phyloP scores from a whole-genome alignment of 1,140 invertebrate species.

The Aphis craccivora region DNA sequence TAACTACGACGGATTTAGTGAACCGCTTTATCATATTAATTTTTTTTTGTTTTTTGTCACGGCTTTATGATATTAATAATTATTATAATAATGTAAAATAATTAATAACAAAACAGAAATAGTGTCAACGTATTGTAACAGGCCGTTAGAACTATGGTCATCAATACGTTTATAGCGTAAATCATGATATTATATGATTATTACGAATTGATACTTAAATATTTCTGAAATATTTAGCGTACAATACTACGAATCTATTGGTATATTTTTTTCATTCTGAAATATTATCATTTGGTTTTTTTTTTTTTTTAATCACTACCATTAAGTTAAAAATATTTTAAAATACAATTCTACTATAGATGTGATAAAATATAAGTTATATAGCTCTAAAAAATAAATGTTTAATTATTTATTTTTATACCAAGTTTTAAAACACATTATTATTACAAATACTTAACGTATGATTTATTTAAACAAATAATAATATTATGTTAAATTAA shows the following conservation, averaged over 20 bases:
- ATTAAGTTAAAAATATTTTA: neutral
- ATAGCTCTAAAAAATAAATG: neutral
- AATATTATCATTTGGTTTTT: neutral
- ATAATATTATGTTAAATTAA: neutral
- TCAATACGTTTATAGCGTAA: too few relatives aligned
- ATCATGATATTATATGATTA: neutral
- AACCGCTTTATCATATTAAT: neutral
- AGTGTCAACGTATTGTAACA: neutral
- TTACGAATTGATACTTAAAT: too few relatives aligned
- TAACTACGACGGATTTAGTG: neutral
- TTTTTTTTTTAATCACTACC: too few relatives aligned
- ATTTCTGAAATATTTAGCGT: neutral
- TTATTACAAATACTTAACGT: neutral
- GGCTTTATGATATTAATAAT: neutral
- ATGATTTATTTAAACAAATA: neutral
- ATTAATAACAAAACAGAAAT: neutral
- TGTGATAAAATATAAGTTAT: neutral
- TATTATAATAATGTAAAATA: neutral
- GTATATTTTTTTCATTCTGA: neutral
- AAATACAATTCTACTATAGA: neutral
- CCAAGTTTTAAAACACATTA: neutral
- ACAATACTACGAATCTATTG: neutral
- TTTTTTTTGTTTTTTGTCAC: neutral
- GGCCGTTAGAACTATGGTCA: too few relatives aligned
- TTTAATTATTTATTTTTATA: too few relatives aligned